Percentiles rank a stretch among this genome's conserved stretches.
These are phyloP conservation scores for Misgurnus anguillicaudatus DNA, from an alignment of 2,113 vertebrate genomes.

Conservation along the genomic window DNA sequence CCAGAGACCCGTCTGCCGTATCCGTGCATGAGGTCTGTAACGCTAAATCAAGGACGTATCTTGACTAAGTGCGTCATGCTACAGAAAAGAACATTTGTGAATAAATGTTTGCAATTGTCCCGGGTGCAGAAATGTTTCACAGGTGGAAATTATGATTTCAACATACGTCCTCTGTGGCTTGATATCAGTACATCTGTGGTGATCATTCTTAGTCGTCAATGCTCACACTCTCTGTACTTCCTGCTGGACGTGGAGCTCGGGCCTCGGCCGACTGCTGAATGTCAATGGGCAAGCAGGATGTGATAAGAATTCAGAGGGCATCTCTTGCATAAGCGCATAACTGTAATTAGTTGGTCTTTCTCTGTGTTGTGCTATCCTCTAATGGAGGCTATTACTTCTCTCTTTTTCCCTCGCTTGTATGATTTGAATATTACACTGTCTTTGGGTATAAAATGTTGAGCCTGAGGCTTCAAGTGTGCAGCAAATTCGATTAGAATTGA, in stretches of 20 bases:
- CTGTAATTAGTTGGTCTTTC: conserved; percentile 52
- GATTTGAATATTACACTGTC: conserved; percentile 7
- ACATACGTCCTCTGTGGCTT: not conserved
- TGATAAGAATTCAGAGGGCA: conserved; percentile 47
- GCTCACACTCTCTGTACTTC: not conserved
- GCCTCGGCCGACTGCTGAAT: conserved; percentile 43
- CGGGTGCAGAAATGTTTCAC: not conserved
- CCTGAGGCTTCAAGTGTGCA: not conserved
- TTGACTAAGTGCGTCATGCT: not conserved
- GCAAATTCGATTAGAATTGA: conserved; percentile 16
- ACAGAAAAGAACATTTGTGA: not conserved
- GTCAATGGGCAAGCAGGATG: conserved; percentile 40
- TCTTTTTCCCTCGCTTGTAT: not conserved
- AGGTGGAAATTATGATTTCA: not conserved
- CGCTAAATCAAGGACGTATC: not conserved
- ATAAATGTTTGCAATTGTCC: not conserved
- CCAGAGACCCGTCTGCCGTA: not conserved
- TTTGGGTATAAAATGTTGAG: not conserved
- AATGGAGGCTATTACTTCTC: conserved; percentile 41
- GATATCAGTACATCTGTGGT: not conserved
- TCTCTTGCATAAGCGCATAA: conserved; percentile 50
- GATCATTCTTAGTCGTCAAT: not conserved
- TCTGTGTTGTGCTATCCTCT: conserved; percentile 32
- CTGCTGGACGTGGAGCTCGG: conserved; percentile 2
- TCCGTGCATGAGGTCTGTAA: not conserved